Base-by-base conservation (phyloP, 2,113 vertebrate genomes). In the Oplegnathus fasciatus region DNA sequence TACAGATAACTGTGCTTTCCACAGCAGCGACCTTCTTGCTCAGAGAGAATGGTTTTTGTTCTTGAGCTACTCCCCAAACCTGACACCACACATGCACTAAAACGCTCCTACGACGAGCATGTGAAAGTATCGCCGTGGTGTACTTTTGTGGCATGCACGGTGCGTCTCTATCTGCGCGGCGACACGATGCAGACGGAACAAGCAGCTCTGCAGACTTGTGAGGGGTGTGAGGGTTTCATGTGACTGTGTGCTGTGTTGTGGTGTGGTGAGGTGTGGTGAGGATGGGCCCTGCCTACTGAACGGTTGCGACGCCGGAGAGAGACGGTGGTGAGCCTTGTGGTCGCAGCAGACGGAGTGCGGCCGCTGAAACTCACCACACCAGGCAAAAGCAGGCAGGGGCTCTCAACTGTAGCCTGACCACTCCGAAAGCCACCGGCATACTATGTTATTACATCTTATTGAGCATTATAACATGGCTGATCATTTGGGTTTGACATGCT, bases 311-410 rank as follows among this genome's bases (percentile, higher is more conserved):
- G 84, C 86, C 83, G 74, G 46, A 61, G 88, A 91, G 90, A 95
- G 93, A 91, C 88, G 73, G 93, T 10, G 90, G 93, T 91, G 88
- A 91, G 87, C 66, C 82, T 30, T 84, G 94, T 86, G 94, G 93
- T 91, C 7, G 40, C 55, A 71, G 87, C 88, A 94, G 93, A 94
- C 88, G 54, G 78, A 90, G 83, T 58, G 82, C 13, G 83, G 93
- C 90, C 11, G 50, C 72, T 66, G 75, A 82, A 75, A 71, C 42
- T 86, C 84, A 92, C 93, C 93, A 64, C 92, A 82, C 76, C 20
- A 57, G 75, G 87, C 80, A 30, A 66, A 58, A 64, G 67, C 86
- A 90, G 80, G 78, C 89, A 84, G 84, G 79, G 80, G 73, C 90
- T 71, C 72, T 87, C 89, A 82, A 79, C 89, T 91, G 85, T 50